Evolutionary conservation across 1,140 invertebrate species (phyloP), one percentile per base, ranked within the genome.

Genomic region (Dolichoris vasculosae): DNA sequence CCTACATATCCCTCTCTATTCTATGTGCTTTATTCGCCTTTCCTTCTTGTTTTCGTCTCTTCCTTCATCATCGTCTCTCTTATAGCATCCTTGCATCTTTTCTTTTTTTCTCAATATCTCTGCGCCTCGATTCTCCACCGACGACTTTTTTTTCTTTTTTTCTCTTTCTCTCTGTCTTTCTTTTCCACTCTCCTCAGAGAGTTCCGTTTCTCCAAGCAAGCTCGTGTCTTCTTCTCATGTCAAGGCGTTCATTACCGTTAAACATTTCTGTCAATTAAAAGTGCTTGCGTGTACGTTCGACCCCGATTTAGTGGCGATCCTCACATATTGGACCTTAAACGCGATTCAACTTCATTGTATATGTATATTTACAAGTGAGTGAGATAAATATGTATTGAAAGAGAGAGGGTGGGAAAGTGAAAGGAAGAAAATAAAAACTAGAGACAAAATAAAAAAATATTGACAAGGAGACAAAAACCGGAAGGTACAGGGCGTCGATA

Each of bases 211-310:
- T 67, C 79, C 84, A 79, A 79, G 79, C 85, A 46, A 69, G 13
- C 77, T 85, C 87, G 87, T 88, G 89, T 89, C 88, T 87, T 88
- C 85, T 88, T 88, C 88, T 88, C 88, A 86, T 88, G 86, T 90
- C 85, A 80, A 82, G 82, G 88, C 90, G 90, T 92, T 93, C 90
- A 92, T 93, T 93, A 92, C 90, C 89, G 92, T 90, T 92, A 92
- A 93, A 93, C 92, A 92, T 92, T 92, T 86, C 91, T 93, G 92
- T 93, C 92, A 92, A 93, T 93, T 93, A 93, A 92, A 92, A 92
- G 90, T 91, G 89, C 90, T 69, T 83, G 80, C 59, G 40, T 78
- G 51, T 26, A 8, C 69, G n/a, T 51, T 89, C 88, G 88, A 87
- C 81, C 88, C 89, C 90, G 91, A 93, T 93, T 92, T 92, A 92